These are phyloP conservation scores for Macroramphosus scolopax DNA, from an alignment of 2,797 vertebrate species.

Conservation along the genomic window DNA sequence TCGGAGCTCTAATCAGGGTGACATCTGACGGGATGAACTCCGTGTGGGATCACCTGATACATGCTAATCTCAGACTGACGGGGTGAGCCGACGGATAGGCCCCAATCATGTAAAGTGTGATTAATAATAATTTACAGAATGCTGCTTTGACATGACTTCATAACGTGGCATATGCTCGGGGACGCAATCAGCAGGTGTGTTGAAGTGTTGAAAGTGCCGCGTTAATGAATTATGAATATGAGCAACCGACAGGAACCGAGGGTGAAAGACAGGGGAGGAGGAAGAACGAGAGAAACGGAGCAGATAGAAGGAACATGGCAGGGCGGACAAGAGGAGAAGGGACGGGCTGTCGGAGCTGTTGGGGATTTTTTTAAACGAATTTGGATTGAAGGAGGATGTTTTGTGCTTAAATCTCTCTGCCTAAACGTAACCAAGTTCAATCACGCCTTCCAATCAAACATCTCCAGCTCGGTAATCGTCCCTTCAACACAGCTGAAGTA, in stretches of 20 bases:
- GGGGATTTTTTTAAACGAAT: too few relatives aligned
- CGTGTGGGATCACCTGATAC: too few relatives aligned
- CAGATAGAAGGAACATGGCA: not conserved
- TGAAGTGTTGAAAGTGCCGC: conserved; percentile 15
- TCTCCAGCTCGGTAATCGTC: not conserved
- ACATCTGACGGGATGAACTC: too few relatives aligned
- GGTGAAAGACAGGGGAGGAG: not conserved
- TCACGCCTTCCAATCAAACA: conserved; percentile 4
- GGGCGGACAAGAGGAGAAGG: not conserved
- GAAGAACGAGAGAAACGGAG: not conserved
- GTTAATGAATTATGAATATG: conserved; percentile 18
- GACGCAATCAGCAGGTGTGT: conserved; percentile 3
- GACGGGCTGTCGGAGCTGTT: conserved; percentile 12
- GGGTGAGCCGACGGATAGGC: too few relatives aligned
- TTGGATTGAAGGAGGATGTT: too few relatives aligned
- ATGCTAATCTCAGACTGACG: too few relatives aligned
- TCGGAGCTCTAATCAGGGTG: too few relatives aligned
- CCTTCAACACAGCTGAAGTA: conserved; percentile 18
- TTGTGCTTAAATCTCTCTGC: too few relatives aligned
- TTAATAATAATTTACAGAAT: too few relatives aligned
- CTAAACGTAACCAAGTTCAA: not conserved
- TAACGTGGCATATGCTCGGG: too few relatives aligned
- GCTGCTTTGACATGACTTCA: too few relatives aligned
- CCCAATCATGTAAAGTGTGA: too few relatives aligned
- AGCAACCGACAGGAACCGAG: not conserved